These are phyloP conservation scores for Heliopora coerulea DNA, from an alignment of 92 coral and sea anemone species.

Conservation along the genomic window DNA sequence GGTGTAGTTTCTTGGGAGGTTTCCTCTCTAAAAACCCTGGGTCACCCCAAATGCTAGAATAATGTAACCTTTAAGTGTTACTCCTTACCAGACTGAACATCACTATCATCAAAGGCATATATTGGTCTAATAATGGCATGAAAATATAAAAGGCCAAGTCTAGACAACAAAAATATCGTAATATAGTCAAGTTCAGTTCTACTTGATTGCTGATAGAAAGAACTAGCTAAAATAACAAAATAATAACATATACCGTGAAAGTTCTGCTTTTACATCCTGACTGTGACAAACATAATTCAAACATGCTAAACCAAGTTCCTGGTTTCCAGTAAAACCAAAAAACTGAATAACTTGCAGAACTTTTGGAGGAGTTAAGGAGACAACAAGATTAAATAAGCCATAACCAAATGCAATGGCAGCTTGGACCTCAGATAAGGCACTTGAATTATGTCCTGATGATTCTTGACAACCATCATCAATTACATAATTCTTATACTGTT, in stretches of 20 bases:
- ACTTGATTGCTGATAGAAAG: no score
- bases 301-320: slow-evolving; percentile 85
- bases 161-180: slow-evolving; percentile 22
- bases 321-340: slow-evolving; percentile 89
- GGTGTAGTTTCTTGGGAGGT: no score
- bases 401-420: slow-evolving; percentile 96
- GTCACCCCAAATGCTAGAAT: no score
- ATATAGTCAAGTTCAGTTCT: not conserved
- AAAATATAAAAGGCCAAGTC: slow-evolving; percentile 85
- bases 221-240: not conserved
- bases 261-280: slow-evolving; percentile 97
- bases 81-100: slow-evolving; percentile 72
- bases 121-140: slow-evolving; percentile 92
- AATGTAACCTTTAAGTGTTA: no score
- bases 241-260: slow-evolving; percentile 74
- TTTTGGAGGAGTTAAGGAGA: slow-evolving; percentile 94
- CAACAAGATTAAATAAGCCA: slow-evolving; percentile 90
- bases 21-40: no score
- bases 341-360: slow-evolving; percentile 78
- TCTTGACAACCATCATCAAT: not conserved
- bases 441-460: slow-evolving; percentile 38
- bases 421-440: slow-evolving; percentile 74
- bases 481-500: not conserved
- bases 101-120: slow-evolving; percentile 91
- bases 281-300: slow-evolving; percentile 89